phyloP scores from a whole-genome alignment of 2,888 invertebrate species.

The Azorinus chamasolen region DNA sequence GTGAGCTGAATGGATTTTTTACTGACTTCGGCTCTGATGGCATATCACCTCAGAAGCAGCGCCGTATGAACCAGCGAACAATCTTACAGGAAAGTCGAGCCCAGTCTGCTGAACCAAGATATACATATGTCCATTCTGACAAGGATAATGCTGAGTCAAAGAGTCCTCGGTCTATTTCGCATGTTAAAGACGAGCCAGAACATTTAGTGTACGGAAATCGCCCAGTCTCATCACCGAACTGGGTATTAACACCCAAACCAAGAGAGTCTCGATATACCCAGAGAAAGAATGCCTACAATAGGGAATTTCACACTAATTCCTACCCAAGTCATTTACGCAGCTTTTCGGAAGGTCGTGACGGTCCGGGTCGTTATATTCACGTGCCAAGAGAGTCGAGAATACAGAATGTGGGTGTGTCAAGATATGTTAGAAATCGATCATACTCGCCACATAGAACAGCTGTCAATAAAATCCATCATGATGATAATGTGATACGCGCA shows the following conservation, averaged over 20 bases:
- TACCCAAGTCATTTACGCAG: constrained; percentile 44
- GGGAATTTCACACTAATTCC: constrained; percentile 11
- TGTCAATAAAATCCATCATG: constrained; percentile 57
- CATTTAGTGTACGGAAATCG: constrained; percentile 51
- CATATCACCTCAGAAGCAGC: constrained; percentile 4
- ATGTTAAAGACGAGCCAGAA: constrained; percentile 28
- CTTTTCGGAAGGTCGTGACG: constrained; percentile 38
- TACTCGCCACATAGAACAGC: constrained; percentile 66
- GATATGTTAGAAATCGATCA: constrained; percentile 69
- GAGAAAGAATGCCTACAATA: constrained; percentile 16
- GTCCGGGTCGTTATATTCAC: constrained; percentile 9
- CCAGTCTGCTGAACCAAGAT: constrained; percentile 36
- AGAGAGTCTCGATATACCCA: constrained; percentile 52
- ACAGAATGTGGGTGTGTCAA: constrained; percentile 45
- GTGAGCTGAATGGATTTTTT: too few relatives aligned
- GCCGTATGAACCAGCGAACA: background rate
- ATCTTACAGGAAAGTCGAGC: background rate
- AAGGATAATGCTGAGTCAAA: constrained; percentile 22
- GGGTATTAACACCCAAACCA: constrained; percentile 57
- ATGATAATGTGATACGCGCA: constrained; percentile 73
- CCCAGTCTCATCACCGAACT: constrained; percentile 40
- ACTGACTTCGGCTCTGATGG: too few relatives aligned
- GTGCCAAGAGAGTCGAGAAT: constrained; percentile 4
- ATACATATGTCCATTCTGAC: constrained; percentile 22
- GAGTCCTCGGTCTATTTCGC: constrained; percentile 16